Percentiles rank a stretch among this genome's conserved stretches.
Conservation (phyloP, 2,113 vertebrate species). For the Lampris incognitus region DNA sequence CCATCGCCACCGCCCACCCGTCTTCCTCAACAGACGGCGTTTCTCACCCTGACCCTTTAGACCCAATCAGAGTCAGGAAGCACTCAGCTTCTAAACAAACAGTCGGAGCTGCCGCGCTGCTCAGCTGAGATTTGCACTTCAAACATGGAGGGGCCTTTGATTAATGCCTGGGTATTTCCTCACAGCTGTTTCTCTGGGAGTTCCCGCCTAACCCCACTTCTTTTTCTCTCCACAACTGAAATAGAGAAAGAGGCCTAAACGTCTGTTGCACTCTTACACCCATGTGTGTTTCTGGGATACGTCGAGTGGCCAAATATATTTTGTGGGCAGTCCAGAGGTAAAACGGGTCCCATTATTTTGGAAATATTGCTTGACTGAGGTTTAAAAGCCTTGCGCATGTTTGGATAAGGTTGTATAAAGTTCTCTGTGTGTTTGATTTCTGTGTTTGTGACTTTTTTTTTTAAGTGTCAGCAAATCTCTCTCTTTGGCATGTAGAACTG, state of each 20-base stretch:
- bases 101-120: slow-evolving; percentile 11
- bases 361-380: no score
- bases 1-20: no score
- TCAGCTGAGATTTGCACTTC: slow-evolving; percentile 19
- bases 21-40: background rate
- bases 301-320: no score
- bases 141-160: slow-evolving; percentile 24
- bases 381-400: no score
- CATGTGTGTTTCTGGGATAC: no score
- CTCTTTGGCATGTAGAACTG: no score
- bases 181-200: slow-evolving; percentile 22
- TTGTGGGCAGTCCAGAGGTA: no score
- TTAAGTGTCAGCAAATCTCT: no score
- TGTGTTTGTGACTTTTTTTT: no score
- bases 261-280: background rate
- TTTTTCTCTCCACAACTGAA: slow-evolving; percentile 21
- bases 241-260: background rate
- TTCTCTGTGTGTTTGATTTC: no score
- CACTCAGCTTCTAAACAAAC: slow-evolving; percentile 41
- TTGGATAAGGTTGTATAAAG: no score
- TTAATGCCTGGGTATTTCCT: slow-evolving; percentile 40
- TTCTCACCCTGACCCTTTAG: background rate
- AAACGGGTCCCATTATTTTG: no score
- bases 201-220: slow-evolving; percentile 11
- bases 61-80: slow-evolving; percentile 34